phyloP scores from a whole-genome alignment of 1,140 invertebrate genomes.

The Steinernema feltiae region DNA sequence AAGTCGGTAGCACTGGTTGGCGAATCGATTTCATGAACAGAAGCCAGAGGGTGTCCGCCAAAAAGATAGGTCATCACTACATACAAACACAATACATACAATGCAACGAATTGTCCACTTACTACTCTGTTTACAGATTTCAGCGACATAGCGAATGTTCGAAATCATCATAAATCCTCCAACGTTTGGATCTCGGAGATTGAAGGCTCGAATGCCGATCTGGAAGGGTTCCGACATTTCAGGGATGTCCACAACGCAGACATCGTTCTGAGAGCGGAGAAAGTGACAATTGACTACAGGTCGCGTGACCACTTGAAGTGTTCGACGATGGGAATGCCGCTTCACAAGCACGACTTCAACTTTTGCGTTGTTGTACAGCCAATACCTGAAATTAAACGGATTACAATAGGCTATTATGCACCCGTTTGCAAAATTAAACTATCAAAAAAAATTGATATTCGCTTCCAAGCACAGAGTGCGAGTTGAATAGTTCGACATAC shows the following conservation, averaged over 20 bases:
- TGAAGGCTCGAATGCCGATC: constrained; percentile 37
- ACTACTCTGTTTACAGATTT: constrained; percentile 33
- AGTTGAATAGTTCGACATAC: too few species aligned
- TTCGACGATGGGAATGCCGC: background rate
- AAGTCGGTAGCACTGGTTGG: background rate
- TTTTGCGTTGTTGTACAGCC: constrained; percentile 40
- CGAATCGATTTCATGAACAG: background rate
- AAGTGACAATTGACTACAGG: constrained; percentile 38
- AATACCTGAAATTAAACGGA: constrained; percentile 28
- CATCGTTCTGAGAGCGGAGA: constrained; percentile 30
- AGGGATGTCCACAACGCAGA: constrained; percentile 31
- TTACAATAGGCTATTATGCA: too few species aligned
- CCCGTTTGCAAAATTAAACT: too few species aligned
- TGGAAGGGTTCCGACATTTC: constrained; percentile 34
- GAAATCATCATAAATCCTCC: constrained; percentile 34
- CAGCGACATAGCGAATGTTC: constrained; percentile 32
- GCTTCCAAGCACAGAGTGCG: too few species aligned
- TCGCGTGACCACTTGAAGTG: constrained; percentile 27
- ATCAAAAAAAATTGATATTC: too few species aligned
- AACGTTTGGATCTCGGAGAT: constrained; percentile 20
- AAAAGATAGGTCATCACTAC: background rate
- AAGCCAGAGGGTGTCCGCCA: background rate
- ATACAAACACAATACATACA: too few species aligned
- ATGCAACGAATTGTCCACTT: too few species aligned
- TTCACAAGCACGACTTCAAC: constrained; percentile 36